Evolutionary conservation across 2,888 invertebrate species (phyloP).

Genomic region (Microchrysa polita): DNA sequence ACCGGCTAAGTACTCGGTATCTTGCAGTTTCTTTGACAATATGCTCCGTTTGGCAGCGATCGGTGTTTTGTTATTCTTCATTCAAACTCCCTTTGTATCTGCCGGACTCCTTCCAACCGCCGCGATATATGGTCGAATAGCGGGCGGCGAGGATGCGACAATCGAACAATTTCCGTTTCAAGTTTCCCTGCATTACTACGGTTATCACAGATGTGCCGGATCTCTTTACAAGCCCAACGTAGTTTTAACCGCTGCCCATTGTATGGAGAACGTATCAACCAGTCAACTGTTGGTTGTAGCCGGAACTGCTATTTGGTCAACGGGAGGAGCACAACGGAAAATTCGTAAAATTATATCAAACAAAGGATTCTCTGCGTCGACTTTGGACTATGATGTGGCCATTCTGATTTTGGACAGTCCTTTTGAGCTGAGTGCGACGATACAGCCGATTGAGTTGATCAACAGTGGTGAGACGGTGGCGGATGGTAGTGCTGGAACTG

Average conservation of each 20-base stretch:
- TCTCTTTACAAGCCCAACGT: constrained; percentile 52
- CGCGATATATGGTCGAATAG: constrained; percentile 34
- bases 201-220: constrained; percentile 58
- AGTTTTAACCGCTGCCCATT: constrained; percentile 57
- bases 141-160: constrained; percentile 51
- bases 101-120: not conserved
- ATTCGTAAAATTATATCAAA: constrained; percentile 67
- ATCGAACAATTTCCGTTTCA: constrained; percentile 56
- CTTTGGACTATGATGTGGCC: constrained; percentile 70
- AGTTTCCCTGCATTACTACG: constrained; percentile 57
- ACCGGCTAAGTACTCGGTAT: not conserved
- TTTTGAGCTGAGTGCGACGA: constrained; percentile 65
- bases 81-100: constrained; percentile 48
- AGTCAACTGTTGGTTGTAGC: constrained; percentile 54
- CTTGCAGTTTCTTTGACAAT: not conserved
- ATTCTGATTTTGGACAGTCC: constrained; percentile 68
- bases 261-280: constrained; percentile 51
- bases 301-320: constrained; percentile 54
- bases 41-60: constrained; percentile 48
- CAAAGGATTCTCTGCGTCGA: constrained; percentile 67
- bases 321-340: constrained; percentile 58
- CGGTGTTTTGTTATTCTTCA: constrained; percentile 52
- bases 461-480: constrained; percentile 62
- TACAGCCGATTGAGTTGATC: constrained; percentile 71
- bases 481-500: constrained; percentile 51